Evolutionary conservation across 2,113 vertebrate species (phyloP), one percentile per base, ranked within the genome.

Genomic region (Smithornis capensis): DNA sequence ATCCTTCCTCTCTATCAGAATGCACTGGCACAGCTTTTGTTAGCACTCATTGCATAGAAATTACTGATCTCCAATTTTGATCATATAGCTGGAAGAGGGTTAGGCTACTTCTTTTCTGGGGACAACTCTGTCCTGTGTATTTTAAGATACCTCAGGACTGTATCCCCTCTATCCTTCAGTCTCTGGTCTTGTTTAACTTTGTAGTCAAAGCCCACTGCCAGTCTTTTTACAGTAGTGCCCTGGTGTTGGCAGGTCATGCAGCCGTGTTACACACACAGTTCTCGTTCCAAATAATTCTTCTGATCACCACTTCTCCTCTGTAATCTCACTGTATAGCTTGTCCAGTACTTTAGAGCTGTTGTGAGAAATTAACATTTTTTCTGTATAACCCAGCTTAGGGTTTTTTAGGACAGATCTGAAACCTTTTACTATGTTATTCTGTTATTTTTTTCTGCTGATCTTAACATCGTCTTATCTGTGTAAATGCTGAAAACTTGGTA

Each of bases 401-500:
- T 87, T 87, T 83, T 84, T 85, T 67, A 79, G 50, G 42, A 44
- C 33, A 45, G 38, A 53, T 91, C 52, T 78, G 64, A 91, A 89
- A 73, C 60, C 31, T 81, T 94, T 91, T 82, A 82, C 60, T 83
- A 17, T 92, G 52, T 89, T 89, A 56, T 15, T 94, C 69, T 87
- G 25, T 53, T 87, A 1, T 22, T 92, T 91, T 89, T 92, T 92
- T 82, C 73, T 94, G 95, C 69, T 89, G 81, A 89, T 94, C 42
- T 77, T 86, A 88, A 92, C 55, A 93, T 96, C 76, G 81, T 92
- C 92, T 92, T 88, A 96, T 97, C 74, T 85, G 8, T 92, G 53
- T 89, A 91, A 96, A 92, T 65, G 80, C 73, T 94, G 83, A 92
- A 86, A 92, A 89, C 69, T 92, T 89, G 94, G 52, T 92, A 71